Conservation (phyloP, 2,888 invertebrate species). For the Clanis bilineata region DNA sequence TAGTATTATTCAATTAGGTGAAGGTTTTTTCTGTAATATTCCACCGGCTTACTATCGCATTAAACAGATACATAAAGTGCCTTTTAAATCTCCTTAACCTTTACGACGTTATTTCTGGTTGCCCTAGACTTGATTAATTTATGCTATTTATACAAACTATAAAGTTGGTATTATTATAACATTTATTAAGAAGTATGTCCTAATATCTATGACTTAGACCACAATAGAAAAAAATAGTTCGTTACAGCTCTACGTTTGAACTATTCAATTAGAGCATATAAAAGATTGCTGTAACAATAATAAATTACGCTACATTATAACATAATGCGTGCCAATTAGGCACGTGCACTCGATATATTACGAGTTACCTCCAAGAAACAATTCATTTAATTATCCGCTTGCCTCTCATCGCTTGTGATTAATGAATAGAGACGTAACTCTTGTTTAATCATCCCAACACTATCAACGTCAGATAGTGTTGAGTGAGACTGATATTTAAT, state of each 20-base stretch:
- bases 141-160: background rate
- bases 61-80: background rate
- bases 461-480: background rate
- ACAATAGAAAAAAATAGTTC: background rate
- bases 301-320: conserved; percentile 3
- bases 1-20: background rate
- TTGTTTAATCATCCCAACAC: conserved; percentile 1
- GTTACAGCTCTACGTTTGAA: background rate
- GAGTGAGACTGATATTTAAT: background rate
- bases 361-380: background rate
- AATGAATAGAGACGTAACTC: conserved; percentile 13
- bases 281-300: background rate
- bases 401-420: conserved; percentile 7
- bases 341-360: background rate
- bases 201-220: background rate
- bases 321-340: background rate
- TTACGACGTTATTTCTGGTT: background rate
- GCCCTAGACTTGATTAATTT: background rate
- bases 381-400: conserved; percentile 1
- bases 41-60: background rate
- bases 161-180: background rate
- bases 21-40: background rate
- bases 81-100: conserved; percentile 1
- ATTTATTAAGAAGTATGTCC: background rate
- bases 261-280: background rate